A percentile compares a stretch with the other conserved stretches of the same genome.
Conservation (phyloP, 2,113 vertebrate species). For the Misgurnus anguillicaudatus region DNA sequence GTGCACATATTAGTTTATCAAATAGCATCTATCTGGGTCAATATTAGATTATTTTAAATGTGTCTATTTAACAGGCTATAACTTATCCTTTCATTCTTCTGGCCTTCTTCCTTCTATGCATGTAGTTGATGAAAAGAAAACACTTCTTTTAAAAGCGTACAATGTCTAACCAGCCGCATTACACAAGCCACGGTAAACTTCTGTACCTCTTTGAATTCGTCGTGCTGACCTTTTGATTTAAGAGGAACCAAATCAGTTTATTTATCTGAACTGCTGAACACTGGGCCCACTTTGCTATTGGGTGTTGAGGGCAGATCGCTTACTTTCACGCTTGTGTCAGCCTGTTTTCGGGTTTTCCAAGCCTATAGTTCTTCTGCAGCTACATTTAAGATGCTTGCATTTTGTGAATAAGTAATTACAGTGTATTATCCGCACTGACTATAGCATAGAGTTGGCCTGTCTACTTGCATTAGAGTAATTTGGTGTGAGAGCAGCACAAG, state of each 20-base stretch:
- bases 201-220: constrained; percentile 48
- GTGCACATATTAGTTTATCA: too few species aligned
- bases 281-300: constrained; percentile 32
- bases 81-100: constrained; percentile 42
- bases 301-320: constrained; percentile 45
- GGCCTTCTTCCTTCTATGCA: constrained; percentile 18
- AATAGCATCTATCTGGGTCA: too few species aligned
- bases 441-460: constrained; percentile 62
- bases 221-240: constrained; percentile 50
- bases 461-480: constrained; percentile 66
- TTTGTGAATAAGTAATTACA: constrained; percentile 66
- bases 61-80: constrained; percentile 16
- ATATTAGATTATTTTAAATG: constrained; percentile 1
- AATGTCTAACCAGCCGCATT: constrained; percentile 54
- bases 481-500: constrained; percentile 58
- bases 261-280: constrained; percentile 55
- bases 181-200: constrained; percentile 50
- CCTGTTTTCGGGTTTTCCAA: constrained; percentile 50
- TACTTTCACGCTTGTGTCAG: constrained; percentile 40
- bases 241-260: constrained; percentile 44
- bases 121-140: constrained; percentile 39
- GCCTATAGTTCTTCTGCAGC: constrained; percentile 55
- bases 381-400: constrained; percentile 66
- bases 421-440: constrained; percentile 56
- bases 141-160: constrained; percentile 46